Base-by-base conservation (phyloP, 2,113 vertebrate genomes). In the Oncorhynchus kisutch region DNA sequence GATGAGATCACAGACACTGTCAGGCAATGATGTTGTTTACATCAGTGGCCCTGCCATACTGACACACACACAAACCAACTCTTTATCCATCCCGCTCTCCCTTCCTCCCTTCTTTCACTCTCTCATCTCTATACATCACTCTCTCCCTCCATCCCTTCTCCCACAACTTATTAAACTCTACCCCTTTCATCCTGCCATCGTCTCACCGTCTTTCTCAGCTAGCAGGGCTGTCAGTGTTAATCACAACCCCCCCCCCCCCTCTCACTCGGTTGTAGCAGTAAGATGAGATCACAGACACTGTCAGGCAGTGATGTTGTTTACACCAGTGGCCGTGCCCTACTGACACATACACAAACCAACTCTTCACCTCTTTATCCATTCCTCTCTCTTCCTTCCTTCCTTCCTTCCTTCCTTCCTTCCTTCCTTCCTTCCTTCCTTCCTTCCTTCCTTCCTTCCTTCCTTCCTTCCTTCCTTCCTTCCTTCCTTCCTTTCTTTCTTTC, bases 241-340 rank as follows among this genome's bases (percentile, higher is more conserved):
- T 34, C 5, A 34, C 31, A 34, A 6, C 31, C 31, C 31, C 29
- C 29, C 29, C 29, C 29, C 29, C 4, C 5, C 7, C 20, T 65
- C n/a, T 66, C 11, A 24, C 67, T 12, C 67, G 34, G 72, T n/a
- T 22, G 51, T 4, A 67, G 78, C 70, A 62, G 64, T 72, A 51
- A 67, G 82, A 83, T 80, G 79, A 85, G 69, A 87, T 75, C 82
- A 81, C 74, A 82, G 70, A 60, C 57, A 60, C 57, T 60, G 57
- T 60, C 57, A 60, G 57, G 75, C 81, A 79, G 2, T 22, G 54
- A 81, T 22, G n/a, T 70, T 83, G 82, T 88, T 84, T 81, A 82
- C 81, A 82, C 54, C 85, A 85, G 76, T 75, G 81, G 79, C 81
- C 24, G 7, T 82, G 81, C 79, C 76, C 81, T 76, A 64, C 85